phyloP scores from a whole-genome alignment of 92 coral and sea anemone genomes.

The Bergia sp. region DNA sequence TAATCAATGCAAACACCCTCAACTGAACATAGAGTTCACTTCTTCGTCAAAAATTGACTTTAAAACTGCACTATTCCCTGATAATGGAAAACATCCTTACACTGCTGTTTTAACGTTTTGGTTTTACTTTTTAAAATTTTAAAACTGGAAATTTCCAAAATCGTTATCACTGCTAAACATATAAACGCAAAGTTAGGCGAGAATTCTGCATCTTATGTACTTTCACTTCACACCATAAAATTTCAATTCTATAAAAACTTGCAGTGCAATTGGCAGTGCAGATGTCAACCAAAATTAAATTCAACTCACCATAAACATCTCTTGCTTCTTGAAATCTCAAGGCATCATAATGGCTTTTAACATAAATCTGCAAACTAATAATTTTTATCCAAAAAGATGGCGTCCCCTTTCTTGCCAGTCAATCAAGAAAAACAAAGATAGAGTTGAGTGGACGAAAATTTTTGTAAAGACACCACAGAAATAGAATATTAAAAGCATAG shows the following conservation, averaged over 20 bases:
- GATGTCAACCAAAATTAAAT: no score
- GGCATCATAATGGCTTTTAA: neutral
- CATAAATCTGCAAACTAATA: no score
- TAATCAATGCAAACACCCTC: no score
- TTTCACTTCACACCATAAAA: neutral
- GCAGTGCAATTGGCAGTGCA: neutral
- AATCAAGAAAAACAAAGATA: neutral
- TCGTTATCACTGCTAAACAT: neutral
- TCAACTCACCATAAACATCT: neutral
- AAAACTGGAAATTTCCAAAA: neutral
- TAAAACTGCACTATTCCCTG: neutral
- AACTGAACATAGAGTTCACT: neutral
- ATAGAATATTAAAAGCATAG: no score
- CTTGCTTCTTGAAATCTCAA: neutral
- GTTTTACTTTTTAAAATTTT: no score
- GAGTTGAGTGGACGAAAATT: neutral
- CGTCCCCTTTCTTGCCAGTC: neutral
- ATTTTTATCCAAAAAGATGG: no score
- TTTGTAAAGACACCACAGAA: neutral
- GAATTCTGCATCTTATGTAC: neutral
- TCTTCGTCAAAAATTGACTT: no score
- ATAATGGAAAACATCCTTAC: no score
- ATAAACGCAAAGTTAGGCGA: neutral
- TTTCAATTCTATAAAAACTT: no score
- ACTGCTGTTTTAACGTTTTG: no score